Base-by-base conservation (phyloP, 2,797 vertebrate genomes). In the Botia almorhae region DNA sequence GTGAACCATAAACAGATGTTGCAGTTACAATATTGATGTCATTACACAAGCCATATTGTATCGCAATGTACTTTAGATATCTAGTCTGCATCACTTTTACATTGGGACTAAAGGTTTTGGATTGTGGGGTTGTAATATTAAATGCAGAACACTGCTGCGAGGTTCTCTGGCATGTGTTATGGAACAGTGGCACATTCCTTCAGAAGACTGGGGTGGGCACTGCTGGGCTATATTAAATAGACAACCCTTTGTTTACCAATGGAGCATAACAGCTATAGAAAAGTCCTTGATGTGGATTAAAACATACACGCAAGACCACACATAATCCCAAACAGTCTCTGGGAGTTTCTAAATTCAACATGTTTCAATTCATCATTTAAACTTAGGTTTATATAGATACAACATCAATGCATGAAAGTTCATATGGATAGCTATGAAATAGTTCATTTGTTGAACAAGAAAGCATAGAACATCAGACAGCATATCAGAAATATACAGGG, bases 231-330 rank as follows among this genome's bases (percentile, higher is more conserved):
- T 50, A 74, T 81, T 60, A 81, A 81, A 81, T 56, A 81, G 83
- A 78, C 51, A 39, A 84, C 16, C 23, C 56, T 71, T 78, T 91
- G 91, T 89, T 89, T 86, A 90, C 76, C 74, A 87, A 83, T 89
- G 86, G 79, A 87, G 82, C 77, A 87, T 74, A 76, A 87, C 26
- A 81, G 78, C 73, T 80, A 83, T 29, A 76, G 85, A 55, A 71
- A 71, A 67, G 72, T 8, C 36, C 82, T 84, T 83, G 83, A 84
- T 61, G 60, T 58, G 68, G 77, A 80, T 16, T 73, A 43, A 76
- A 56, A 61, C 36, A 83, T 33, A 16, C 23, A 82, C 29, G 46
- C 43, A n/a, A 71, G 68, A 79, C 56, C 68, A 63, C 76, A 63
- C 68, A 64, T 36, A 63, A 78, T 78, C 56, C 2, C 12, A 61